phyloP scores from a whole-genome alignment of 2,888 invertebrate genomes.

The Rhingia rostrata region DNA sequence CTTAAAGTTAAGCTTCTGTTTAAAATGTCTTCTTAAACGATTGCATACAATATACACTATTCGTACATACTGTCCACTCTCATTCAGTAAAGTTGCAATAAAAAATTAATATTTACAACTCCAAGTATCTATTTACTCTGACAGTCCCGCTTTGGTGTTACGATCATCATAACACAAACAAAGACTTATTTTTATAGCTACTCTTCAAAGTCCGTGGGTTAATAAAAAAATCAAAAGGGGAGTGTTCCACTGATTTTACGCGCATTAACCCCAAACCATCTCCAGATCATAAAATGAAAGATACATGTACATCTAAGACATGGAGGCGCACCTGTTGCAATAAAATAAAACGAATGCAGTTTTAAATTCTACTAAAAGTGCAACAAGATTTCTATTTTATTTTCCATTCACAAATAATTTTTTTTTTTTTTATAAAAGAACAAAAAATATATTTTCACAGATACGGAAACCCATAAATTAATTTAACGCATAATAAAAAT shows the following conservation, averaged over 20 bases:
- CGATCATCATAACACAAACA: slow-evolving; percentile 19
- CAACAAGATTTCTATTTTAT: slow-evolving; percentile 23
- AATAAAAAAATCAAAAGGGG: slow-evolving; percentile 52
- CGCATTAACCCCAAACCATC: slow-evolving; percentile 43
- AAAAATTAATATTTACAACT: slow-evolving; percentile 32
- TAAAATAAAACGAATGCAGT: slow-evolving; percentile 14
- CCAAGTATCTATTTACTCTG: slow-evolving; percentile 11
- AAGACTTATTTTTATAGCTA: slow-evolving; percentile 40
- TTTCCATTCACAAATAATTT: slow-evolving; percentile 18
- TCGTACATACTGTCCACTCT: neutral
- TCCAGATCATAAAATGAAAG: slow-evolving; percentile 26
- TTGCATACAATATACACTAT: slow-evolving; percentile 1
- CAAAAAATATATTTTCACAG: slow-evolving; percentile 4
- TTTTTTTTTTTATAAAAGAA: slow-evolving; percentile 21
- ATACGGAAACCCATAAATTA: slow-evolving; percentile 45
- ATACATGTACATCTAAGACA: slow-evolving; percentile 22
- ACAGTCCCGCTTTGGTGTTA: neutral
- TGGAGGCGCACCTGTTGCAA: slow-evolving; percentile 53
- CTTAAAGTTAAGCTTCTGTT: slow-evolving; percentile 21
- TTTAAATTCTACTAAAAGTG: slow-evolving; percentile 12
- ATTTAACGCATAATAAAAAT: slow-evolving; percentile 64
- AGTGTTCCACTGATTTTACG: slow-evolving; percentile 55
- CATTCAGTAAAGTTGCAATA: slow-evolving; percentile 14
- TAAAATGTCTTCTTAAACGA: neutral
- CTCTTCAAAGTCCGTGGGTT: slow-evolving; percentile 6